Base-by-base conservation (phyloP, 2,888 invertebrate genomes). In the Caenorhabditis drosophilae region DNA sequence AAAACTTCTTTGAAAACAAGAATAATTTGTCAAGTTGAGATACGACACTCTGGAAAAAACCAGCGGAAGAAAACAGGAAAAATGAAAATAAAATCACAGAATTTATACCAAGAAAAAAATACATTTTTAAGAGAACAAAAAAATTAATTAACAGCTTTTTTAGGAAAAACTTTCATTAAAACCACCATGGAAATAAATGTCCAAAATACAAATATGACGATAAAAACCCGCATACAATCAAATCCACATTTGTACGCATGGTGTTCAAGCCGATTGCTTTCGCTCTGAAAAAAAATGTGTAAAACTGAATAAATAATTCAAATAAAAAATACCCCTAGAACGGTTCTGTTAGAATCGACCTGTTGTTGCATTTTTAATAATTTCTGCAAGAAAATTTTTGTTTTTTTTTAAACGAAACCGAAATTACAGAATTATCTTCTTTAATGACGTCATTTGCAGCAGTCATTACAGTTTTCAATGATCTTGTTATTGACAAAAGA, bases 381-480 rank as follows among this genome's bases (percentile, higher is more conserved):
- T 9, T 58, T 62, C 71, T 76, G 45, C 4, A 75, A 59, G 25
- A 12, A n/a, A 25, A 12, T 18, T 36, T 4, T 36, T n/a, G 15
- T 18, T 40, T 18, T 9, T 40, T 40, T 11, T 56, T 4, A 55
- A 38, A 41, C 27, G 20, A 45, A 49, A 63, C 16, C n/a, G 16
- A 23, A 15, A 35, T 22, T 83, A 91, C 91, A 87, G 91, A 90
- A 3, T 90, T 91, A 84, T 97, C 96, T 72, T 90, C 90, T 83
- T 89, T 90, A 27, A 97, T 93, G 70, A 96, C 92, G 70, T 89
- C 89, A 83, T 91, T 92, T 2, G 96, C 94, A 35, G 91, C 89
- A 79, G 90, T 88, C 0, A 92, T 92, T 84, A 95, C 94, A 81
- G 93, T 92, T 84, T 92, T 93, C 55, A 97, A 88, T 80, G 89